phyloP scores from a whole-genome alignment of 2,797 vertebrate genomes.

The Chaetophractus vellerosus region DNA sequence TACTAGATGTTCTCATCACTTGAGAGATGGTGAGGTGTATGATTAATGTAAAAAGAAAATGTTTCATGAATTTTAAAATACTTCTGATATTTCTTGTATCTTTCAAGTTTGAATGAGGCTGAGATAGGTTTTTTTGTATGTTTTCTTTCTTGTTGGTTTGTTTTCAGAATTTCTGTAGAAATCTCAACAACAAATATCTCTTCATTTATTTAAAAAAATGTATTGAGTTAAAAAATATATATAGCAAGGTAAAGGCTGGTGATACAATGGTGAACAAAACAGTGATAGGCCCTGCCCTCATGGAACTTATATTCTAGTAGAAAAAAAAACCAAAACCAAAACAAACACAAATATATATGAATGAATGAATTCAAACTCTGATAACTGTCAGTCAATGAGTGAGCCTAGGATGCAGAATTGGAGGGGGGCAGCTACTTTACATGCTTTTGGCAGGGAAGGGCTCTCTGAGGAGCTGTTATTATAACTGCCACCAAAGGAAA shows the following conservation, averaged over 20 bases:
- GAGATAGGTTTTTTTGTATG: neutral
- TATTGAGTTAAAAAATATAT: neutral
- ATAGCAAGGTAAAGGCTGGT: neutral
- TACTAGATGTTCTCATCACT: neutral
- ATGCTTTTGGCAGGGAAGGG: neutral
- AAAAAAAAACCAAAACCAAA: neutral
- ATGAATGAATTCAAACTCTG: neutral
- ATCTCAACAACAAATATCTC: neutral
- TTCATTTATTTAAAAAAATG: slow-evolving; percentile 20
- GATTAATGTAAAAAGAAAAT: neutral
- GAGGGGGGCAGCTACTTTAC: neutral
- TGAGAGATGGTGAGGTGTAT: neutral
- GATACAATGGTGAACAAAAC: neutral
- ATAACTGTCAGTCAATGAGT: neutral
- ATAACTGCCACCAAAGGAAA: neutral
- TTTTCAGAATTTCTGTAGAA: slow-evolving; percentile 15
- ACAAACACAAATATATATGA: neutral
- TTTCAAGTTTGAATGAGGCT: slow-evolving; percentile 5
- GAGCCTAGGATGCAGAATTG: neutral
- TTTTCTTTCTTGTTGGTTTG: neutral
- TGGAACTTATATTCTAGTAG: neutral
- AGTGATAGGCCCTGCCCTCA: too few relatives aligned
- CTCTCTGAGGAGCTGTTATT: neutral
- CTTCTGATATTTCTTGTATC: neutral
- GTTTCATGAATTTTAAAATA: slow-evolving; percentile 57